These are phyloP conservation scores for Morpho achilles DNA, from an alignment of 2,888 invertebrate species.

Conservation along the genomic window DNA sequence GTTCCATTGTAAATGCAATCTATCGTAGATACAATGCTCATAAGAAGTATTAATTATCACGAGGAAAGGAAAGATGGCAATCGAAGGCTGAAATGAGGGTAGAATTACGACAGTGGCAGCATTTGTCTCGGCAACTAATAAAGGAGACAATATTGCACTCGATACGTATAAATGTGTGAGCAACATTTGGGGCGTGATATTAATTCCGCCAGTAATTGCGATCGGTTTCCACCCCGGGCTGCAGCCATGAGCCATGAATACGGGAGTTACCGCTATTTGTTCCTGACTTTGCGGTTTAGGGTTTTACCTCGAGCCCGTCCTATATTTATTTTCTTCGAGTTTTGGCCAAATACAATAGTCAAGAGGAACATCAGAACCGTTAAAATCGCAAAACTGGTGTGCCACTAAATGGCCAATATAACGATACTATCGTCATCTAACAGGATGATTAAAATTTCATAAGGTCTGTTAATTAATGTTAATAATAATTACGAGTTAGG, in stretches of 20 bases:
- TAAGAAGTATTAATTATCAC: conserved; percentile 69
- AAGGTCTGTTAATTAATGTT: too few relatives aligned
- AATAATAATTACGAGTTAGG: too few relatives aligned
- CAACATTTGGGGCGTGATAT: conserved; percentile 77
- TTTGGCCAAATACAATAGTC: conserved; percentile 60
- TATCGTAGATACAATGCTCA: conserved; percentile 22
- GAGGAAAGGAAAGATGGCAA: conserved; percentile 70
- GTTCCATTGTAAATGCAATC: conserved; percentile 1
- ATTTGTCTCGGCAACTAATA: conserved; percentile 76
- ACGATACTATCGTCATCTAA: too few relatives aligned
- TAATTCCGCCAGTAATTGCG: conserved; percentile 78
- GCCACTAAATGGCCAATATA: too few relatives aligned
- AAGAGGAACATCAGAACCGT: conserved; percentile 57
- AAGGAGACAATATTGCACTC: conserved; percentile 79
- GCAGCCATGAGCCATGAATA: conserved; percentile 77
- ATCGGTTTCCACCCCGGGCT: conserved; percentile 73
- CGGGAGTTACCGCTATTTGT: conserved; percentile 78
- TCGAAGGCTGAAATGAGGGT: conserved; percentile 60
- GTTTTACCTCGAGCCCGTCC: conserved; percentile 62
- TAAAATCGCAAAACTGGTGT: conserved; percentile 42
- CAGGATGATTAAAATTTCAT: too few relatives aligned
- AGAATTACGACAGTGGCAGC: conserved; percentile 64
- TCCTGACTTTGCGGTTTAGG: conserved; percentile 76
- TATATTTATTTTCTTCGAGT: conserved; percentile 76
- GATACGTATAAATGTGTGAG: conserved; percentile 77